Conservation (phyloP, 2,113 vertebrate species). For the Nematolebias whitei region DNA sequence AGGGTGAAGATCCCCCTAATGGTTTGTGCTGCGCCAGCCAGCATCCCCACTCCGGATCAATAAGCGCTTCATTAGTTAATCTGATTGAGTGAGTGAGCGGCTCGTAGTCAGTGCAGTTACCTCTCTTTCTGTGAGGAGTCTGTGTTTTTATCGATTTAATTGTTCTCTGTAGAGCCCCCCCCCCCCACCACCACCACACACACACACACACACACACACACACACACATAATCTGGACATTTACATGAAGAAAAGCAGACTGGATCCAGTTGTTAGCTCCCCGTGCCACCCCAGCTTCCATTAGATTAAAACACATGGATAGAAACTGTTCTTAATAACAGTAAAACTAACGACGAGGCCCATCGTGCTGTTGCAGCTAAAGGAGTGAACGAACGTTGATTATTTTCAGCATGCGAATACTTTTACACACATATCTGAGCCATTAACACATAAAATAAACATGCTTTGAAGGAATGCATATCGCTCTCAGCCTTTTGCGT, state of each 20-base stretch:
- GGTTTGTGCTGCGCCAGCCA: conserved; percentile 61
- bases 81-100: conserved; percentile 72
- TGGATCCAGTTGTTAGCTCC: conserved; percentile 55
- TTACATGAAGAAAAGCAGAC: conserved; percentile 58
- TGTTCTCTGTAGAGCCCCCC: conserved; percentile 58
- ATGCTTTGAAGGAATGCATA: too few relatives aligned
- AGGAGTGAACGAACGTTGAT: neutral
- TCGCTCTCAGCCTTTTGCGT: too few relatives aligned
- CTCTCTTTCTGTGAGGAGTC: conserved; percentile 67
- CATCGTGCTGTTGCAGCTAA: neutral
- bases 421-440: neutral
- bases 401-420: too few relatives aligned
- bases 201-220: too few relatives aligned
- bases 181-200: conserved; percentile 62
- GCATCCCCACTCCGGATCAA: conserved; percentile 62
- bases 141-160: conserved; percentile 67
- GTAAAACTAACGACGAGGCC: conserved; percentile 31
- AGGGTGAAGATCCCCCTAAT: conserved; percentile 74
- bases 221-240: conserved; percentile 69
- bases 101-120: conserved; percentile 65
- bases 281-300: conserved; percentile 36
- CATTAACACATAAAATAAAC: neutral
- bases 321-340: conserved; percentile 28
- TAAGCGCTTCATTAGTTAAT: conserved; percentile 83
- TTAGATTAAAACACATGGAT: conserved; percentile 53